Evolutionary conservation across 2,797 vertebrate genomes (phyloP).

Genomic region (Spinus olivaceus): DNA sequence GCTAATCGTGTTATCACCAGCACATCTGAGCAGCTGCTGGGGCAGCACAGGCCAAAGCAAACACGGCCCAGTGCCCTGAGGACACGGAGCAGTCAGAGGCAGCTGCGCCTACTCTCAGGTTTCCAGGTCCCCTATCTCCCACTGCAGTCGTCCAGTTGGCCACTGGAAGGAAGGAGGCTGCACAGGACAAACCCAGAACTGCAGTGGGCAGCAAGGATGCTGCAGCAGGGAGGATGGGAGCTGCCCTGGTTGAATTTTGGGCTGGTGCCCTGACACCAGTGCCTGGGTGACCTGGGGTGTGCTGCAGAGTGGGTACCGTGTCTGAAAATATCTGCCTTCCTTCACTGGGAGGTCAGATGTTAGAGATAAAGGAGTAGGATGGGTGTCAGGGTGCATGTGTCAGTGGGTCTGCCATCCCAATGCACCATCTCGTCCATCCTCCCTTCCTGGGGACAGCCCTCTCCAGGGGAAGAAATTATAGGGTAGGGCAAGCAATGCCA

Average conservation of each 20-base stretch:
- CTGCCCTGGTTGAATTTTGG: background rate
- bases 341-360: background rate
- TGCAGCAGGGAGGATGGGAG: background rate
- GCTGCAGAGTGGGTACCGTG: accelerated
- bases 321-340: background rate
- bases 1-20: constrained; percentile 55
- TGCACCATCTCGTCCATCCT: background rate
- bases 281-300: background rate
- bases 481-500: background rate
- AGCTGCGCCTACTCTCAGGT: background rate
- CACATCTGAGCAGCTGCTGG: constrained; percentile 55
- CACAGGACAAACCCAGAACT: background rate
- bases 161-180: background rate
- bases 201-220: background rate
- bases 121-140: constrained; percentile 21
- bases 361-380: background rate
- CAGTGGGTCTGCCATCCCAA: background rate
- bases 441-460: background rate
- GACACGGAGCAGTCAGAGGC: background rate
- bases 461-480: background rate
- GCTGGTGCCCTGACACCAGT: accelerated
- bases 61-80: background rate
- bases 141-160: background rate
- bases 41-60: constrained; percentile 53
- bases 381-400: background rate